These are phyloP conservation scores for Hermetia illucens DNA, from an alignment of 1,140 invertebrate species.

Conservation along the genomic window DNA sequence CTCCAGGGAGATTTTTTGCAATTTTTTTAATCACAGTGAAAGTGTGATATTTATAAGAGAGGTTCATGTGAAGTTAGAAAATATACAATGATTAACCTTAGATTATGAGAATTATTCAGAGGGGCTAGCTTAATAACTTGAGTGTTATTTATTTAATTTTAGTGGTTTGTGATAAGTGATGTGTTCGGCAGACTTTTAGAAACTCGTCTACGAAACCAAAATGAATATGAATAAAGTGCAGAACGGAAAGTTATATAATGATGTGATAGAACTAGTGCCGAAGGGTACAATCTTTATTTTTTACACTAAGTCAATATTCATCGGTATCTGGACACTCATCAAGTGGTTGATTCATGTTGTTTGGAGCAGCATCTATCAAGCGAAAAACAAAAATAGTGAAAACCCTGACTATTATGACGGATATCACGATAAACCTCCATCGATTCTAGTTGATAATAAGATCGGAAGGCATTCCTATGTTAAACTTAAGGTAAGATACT, in stretches of 20 bases:
- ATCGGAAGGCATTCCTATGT: conserved; percentile 48
- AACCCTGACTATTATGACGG: background rate
- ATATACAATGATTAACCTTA: too few relatives aligned
- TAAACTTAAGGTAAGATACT: conserved; percentile 42
- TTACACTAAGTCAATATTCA: conserved; percentile 2
- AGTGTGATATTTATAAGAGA: too few relatives aligned
- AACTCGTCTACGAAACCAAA: background rate
- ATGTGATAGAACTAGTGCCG: conserved; percentile 3
- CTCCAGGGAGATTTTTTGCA: too few relatives aligned
- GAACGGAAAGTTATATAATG: background rate
- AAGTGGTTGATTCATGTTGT: conserved; percentile 2
- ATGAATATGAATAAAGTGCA: background rate
- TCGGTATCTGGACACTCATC: conserved; percentile 2
- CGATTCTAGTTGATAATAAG: conserved; percentile 39
- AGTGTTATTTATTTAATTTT: background rate
- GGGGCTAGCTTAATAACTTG: too few relatives aligned
- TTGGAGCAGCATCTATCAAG: conserved; percentile 1
- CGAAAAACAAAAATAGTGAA: background rate
- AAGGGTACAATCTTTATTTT: background rate
- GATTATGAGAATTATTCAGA: too few relatives aligned
- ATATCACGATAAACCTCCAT: conserved; percentile 41
- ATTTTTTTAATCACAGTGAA: too few relatives aligned
- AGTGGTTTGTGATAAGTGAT: background rate
- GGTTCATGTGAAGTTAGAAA: too few relatives aligned
- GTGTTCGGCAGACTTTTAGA: background rate